A percentile compares a stretch with the other conserved stretches of the same genome.
Evolutionary conservation across 2,113 vertebrate species (phyloP).

Genomic region (Panthera leo): DNA sequence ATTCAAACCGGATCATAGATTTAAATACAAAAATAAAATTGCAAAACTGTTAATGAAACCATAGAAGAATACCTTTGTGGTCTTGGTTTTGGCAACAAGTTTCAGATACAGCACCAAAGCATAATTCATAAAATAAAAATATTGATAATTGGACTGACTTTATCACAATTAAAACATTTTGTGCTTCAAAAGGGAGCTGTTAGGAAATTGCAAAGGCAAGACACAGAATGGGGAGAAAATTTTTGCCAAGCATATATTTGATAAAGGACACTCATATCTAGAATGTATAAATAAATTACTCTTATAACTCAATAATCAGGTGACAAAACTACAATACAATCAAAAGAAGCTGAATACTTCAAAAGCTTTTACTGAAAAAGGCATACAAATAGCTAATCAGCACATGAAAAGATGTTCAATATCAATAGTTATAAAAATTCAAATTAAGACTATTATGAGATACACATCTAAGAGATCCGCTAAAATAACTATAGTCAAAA

Average conservation of each 20-base stretch:
- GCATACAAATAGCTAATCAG: background rate
- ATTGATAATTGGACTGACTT: background rate
- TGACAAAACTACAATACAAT: background rate
- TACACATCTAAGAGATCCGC: background rate
- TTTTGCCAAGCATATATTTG: background rate
- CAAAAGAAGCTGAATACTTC: background rate
- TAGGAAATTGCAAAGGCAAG: background rate
- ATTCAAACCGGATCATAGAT: background rate
- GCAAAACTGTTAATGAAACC: background rate
- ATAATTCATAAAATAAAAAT: background rate
- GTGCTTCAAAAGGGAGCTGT: background rate
- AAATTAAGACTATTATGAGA: background rate
- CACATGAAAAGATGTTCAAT: background rate
- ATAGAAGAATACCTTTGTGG: background rate
- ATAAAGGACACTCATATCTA: background rate
- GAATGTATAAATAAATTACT: background rate
- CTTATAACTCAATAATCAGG: background rate
- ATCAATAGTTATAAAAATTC: background rate
- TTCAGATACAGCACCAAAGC: background rate
- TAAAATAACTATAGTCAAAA: background rate
- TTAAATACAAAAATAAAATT: background rate
- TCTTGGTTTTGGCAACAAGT: background rate
- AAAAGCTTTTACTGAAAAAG: background rate
- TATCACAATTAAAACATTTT: background rate
- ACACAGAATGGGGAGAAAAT: background rate